Percentiles rank a stretch among this genome's conserved stretches.
Conservation (phyloP, 2,797 vertebrate genomes). For the Malurus splendens region DNA sequence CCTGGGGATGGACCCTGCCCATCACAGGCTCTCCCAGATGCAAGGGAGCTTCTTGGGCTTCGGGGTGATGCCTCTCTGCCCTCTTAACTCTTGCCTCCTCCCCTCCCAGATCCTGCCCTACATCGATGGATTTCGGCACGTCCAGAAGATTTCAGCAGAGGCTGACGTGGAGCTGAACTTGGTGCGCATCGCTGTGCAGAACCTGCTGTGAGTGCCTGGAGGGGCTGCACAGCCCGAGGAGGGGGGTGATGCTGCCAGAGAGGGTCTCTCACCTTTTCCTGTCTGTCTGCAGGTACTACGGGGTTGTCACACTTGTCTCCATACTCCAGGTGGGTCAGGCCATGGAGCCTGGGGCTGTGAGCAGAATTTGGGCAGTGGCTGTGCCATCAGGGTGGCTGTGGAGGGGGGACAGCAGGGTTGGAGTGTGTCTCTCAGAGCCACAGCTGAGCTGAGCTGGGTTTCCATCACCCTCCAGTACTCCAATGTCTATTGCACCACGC, state of each 20-base stretch:
- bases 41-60: not conserved
- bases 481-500: conserved; percentile 96
- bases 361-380: accelerated
- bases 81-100: not conserved
- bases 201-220: conserved; percentile 85
- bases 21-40: accelerated
- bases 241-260: not conserved
- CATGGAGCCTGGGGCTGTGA: accelerated
- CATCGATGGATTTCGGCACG: conserved; percentile 93
- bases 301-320: conserved; percentile 90
- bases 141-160: conserved; percentile 96
- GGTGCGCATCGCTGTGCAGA: conserved; percentile 95
- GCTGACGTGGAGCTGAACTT: conserved; percentile 96
- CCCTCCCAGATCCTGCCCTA: conserved; percentile 87
- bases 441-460: not conserved
- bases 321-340: conserved; percentile 87
- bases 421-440: accelerated
- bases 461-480: conserved; percentile 80
- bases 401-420: accelerated
- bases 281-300: conserved; percentile 84
- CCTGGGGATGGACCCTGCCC: not conserved
- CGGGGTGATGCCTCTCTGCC: not conserved
- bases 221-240: accelerated
- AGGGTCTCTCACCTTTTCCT: not conserved
- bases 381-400: accelerated